Evolutionary conservation across 1,140 invertebrate species (phyloP).

Genomic region (Bombus waltoni): DNA sequence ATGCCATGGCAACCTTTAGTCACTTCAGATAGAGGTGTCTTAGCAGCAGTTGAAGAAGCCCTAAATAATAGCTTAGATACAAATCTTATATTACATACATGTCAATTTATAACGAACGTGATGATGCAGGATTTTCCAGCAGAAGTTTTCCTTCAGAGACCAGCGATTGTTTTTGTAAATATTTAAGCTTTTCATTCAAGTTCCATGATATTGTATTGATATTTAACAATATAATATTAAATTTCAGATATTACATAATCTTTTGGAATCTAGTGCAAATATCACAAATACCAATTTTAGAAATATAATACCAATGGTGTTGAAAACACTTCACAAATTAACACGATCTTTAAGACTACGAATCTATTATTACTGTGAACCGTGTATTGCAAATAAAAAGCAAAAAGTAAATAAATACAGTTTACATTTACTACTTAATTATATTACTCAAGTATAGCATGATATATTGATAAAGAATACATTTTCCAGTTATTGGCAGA

Average conservation of each 20-base stretch:
- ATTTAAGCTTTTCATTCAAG: slow-evolving; percentile 14
- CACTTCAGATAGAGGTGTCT: slow-evolving; percentile 83
- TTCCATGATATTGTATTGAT: slow-evolving; percentile 16
- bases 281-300: slow-evolving; percentile 47
- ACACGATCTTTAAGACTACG: slow-evolving; percentile 80
- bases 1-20: slow-evolving; percentile 85
- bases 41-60: slow-evolving; percentile 83
- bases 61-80: slow-evolving; percentile 76
- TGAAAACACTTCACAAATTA: slow-evolving; percentile 80
- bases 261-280: slow-evolving; percentile 67
- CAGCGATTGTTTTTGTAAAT: slow-evolving; percentile 84
- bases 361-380: slow-evolving; percentile 83
- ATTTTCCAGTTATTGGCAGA: slow-evolving; percentile 62
- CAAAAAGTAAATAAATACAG: slow-evolving; percentile 72
- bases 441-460: not conserved
- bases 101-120: slow-evolving; percentile 86
- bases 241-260: slow-evolving; percentile 72
- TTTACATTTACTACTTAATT: not conserved
- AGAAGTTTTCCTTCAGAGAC: slow-evolving; percentile 88
- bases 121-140: slow-evolving; percentile 87
- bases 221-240: slow-evolving; percentile 36
- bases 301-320: slow-evolving; percentile 71
- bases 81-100: slow-evolving; percentile 82
- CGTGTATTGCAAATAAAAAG: slow-evolving; percentile 81
- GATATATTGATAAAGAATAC: slow-evolving; percentile 5